Conservation (phyloP, 2,113 vertebrate species). For the Arvicanthis niloticus region DNA sequence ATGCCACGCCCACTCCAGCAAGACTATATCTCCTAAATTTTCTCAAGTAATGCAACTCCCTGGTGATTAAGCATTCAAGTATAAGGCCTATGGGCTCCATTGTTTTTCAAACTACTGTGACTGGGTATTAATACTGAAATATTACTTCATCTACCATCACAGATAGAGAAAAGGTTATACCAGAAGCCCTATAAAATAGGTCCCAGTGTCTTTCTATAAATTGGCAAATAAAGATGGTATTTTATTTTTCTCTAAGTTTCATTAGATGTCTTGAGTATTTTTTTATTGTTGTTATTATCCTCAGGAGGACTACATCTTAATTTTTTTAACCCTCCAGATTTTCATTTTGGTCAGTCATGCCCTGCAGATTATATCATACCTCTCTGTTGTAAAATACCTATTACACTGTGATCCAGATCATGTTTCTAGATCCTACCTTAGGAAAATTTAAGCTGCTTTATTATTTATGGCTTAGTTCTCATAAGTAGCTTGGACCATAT, state of each 20-base stretch:
- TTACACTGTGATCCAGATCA: neutral
- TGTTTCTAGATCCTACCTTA: neutral
- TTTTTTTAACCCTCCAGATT: neutral
- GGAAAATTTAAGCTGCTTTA: neutral
- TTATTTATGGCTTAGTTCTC: neutral
- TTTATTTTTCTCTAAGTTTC: neutral
- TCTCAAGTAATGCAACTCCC: neutral
- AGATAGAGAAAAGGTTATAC: neutral
- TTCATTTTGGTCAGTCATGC: neutral
- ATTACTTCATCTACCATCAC: neutral
- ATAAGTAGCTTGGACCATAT: neutral
- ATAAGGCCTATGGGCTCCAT: neutral
- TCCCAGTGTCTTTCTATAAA: neutral
- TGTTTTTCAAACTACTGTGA: neutral
- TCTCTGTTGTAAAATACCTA: conserved; percentile 5
- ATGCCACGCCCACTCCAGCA: neutral
- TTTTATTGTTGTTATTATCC: neutral
- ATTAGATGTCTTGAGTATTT: neutral
- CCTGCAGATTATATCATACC: neutral
- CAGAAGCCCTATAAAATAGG: neutral
- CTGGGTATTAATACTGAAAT: neutral
- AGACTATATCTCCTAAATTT: neutral
- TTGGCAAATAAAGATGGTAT: neutral
- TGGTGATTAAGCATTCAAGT: neutral
- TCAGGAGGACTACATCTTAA: neutral